Base-by-base conservation (phyloP, 2,888 invertebrate species). In the Pheosia gnoma region DNA sequence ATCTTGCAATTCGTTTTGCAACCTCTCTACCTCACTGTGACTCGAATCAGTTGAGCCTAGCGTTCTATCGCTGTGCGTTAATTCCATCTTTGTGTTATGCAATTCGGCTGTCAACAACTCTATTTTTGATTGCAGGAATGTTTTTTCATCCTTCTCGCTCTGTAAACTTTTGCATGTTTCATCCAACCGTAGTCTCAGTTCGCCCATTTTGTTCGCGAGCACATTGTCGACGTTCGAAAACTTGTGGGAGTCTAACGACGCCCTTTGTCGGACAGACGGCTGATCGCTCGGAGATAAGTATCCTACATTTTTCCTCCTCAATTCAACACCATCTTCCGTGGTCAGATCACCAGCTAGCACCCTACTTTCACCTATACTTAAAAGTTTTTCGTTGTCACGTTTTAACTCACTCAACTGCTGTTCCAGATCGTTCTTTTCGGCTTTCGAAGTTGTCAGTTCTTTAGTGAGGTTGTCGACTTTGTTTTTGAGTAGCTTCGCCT, bases 371-470 rank as follows among this genome's bases (percentile, higher is more conserved):
- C 93, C 91, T 59, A 93, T 88, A 61, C 87, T 93, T 45, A 93
- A 95, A 54, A 97, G 95, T 75, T 97, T 96, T 82, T 97, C 97
- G 88, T 97, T 96, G 89, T 97, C 97, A 76, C 95, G 96, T 80
- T 96, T 96, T 11, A 97, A 85, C 77, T 97, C 96, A 13, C 95
- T 95, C 68, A 97, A 95, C 82, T 97, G 97, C 60, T 95, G 89
- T 84, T 97, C 96, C 13, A 97, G 85, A 72, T 97, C 97, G 74
- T 95, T 96, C 81, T 96, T 97, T 77, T 98, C 97, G 0, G 97
- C 94, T 91, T 96, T 97, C 60, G 96, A 93, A 0, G 94, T 93
- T 63, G 95, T 95, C 0, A 96, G 92, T 81, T 98, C 98, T 89
- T 98, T 98, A 66, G 96, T 88, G 0, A 96, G 94, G 8, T 94